Conservation (phyloP, 2,888 invertebrate species). For the Drosophila neutralis region DNA sequence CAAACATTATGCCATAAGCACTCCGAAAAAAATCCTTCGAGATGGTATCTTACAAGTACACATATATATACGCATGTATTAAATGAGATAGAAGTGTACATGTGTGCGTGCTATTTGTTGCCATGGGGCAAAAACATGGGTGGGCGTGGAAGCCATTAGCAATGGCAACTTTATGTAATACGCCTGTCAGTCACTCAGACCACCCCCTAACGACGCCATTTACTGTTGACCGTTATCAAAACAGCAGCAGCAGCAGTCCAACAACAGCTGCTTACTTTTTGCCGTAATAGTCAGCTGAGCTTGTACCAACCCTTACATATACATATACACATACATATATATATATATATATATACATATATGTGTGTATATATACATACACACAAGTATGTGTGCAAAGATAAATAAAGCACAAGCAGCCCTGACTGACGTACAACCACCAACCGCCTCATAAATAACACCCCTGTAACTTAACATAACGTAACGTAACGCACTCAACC, state of each 20-base stretch:
- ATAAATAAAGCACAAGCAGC: constrained; percentile 29
- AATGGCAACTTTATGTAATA: constrained; percentile 63
- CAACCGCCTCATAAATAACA: constrained; percentile 18
- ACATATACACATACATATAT: not conserved
- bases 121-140: constrained; percentile 40
- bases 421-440: constrained; percentile 16
- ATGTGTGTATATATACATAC: constrained; percentile 1
- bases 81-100: constrained; percentile 19
- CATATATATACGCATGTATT: constrained; percentile 6
- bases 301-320: constrained; percentile 39
- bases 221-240: constrained; percentile 65
- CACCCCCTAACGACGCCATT: constrained; percentile 47
- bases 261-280: constrained; percentile 64
- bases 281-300: constrained; percentile 62
- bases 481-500: constrained; percentile 32
- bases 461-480: constrained; percentile 38
- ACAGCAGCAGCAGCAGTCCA: constrained; percentile 29
- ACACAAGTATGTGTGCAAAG: constrained; percentile 7
- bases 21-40: constrained; percentile 61
- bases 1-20: constrained; percentile 18
- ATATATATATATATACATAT: not conserved
- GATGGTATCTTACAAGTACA: constrained; percentile 53
- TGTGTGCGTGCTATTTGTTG: constrained; percentile 28
- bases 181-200: constrained; percentile 14
- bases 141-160: constrained; percentile 44